phyloP scores from a whole-genome alignment of 2,888 invertebrate species.

The Euplexia lucipara region DNA sequence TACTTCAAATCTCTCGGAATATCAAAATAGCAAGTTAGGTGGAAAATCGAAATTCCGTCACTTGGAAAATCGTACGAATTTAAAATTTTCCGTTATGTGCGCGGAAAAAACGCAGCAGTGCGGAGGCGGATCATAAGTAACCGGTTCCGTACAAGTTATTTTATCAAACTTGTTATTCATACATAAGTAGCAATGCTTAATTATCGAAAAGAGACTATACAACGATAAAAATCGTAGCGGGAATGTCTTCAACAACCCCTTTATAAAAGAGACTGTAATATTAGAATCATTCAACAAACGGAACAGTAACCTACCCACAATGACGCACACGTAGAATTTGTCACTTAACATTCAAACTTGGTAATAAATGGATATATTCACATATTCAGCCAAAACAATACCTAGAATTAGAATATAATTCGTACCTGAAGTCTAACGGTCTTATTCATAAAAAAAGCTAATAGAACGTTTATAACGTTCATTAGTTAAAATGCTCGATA shows the following conservation, averaged over 20 bases:
- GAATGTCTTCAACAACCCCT: constrained; percentile 61
- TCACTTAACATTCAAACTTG: constrained; percentile 39
- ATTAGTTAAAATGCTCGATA: too few species aligned
- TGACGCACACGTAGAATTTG: constrained; percentile 33
- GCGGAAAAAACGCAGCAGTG: constrained; percentile 42
- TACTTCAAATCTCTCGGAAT: constrained; percentile 40
- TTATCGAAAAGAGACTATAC: constrained; percentile 4
- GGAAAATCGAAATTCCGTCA: constrained; percentile 66
- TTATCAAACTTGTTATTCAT: constrained; percentile 36
- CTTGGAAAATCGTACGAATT: constrained; percentile 62
- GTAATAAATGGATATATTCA: constrained; percentile 53
- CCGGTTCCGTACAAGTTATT: constrained; percentile 42
- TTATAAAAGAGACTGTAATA: constrained; percentile 43
- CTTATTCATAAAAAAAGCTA: too few species aligned
- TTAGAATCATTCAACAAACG: constrained; percentile 44
- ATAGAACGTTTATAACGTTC: too few species aligned
- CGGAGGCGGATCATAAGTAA: constrained; percentile 17
- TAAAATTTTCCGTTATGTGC: constrained; percentile 54
- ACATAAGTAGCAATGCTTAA: constrained; percentile 35
- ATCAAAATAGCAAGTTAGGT: constrained; percentile 61
- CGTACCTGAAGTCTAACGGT: constrained; percentile 10
- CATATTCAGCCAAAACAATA: constrained; percentile 33
- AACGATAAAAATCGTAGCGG: constrained; percentile 61
- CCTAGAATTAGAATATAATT: constrained; percentile 30
- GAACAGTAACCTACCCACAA: constrained; percentile 19